Conservation (phyloP, 1,140 invertebrate genomes). For the Neodiprion virginianus region DNA sequence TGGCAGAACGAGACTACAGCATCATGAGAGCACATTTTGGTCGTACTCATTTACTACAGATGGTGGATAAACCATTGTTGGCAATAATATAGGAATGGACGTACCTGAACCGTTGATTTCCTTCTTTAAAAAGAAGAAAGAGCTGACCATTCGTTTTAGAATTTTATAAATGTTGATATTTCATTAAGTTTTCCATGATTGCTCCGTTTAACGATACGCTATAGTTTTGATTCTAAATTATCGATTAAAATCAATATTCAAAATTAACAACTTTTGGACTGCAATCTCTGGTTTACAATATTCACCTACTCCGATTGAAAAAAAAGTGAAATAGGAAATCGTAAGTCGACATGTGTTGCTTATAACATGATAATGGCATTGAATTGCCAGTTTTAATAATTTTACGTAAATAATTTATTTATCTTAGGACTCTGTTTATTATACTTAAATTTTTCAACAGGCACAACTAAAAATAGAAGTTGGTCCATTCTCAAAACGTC, state of each 20-base stretch:
- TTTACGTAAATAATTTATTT: conserved; percentile 23
- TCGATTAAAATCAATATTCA: conserved; percentile 7
- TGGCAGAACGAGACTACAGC: too few relatives aligned
- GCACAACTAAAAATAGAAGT: background rate
- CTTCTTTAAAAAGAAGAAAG: conserved; percentile 13
- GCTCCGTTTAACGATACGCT: conserved; percentile 18
- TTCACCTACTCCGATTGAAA: background rate
- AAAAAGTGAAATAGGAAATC: conserved; percentile 14
- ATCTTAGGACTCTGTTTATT: conserved; percentile 14
- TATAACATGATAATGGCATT: background rate
- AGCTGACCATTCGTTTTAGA: conserved; percentile 35
- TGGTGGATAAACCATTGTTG: conserved; percentile 2
- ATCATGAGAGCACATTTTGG: background rate
- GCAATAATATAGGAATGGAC: conserved; percentile 7
- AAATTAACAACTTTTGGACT: conserved; percentile 4
- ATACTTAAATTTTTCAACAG: background rate
- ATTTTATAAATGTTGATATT: conserved; percentile 40
- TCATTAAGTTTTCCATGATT: conserved; percentile 39
- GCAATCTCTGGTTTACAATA: background rate
- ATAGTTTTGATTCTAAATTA: conserved; percentile 23
- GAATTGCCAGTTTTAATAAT: conserved; percentile 4
- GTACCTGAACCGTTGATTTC: conserved; percentile 7
- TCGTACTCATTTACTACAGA: background rate
- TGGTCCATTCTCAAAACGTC: background rate
- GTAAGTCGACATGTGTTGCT: background rate